Evolutionary conservation across 2,888 invertebrate genomes (phyloP).

Genomic region (Drosophila mettleri): DNA sequence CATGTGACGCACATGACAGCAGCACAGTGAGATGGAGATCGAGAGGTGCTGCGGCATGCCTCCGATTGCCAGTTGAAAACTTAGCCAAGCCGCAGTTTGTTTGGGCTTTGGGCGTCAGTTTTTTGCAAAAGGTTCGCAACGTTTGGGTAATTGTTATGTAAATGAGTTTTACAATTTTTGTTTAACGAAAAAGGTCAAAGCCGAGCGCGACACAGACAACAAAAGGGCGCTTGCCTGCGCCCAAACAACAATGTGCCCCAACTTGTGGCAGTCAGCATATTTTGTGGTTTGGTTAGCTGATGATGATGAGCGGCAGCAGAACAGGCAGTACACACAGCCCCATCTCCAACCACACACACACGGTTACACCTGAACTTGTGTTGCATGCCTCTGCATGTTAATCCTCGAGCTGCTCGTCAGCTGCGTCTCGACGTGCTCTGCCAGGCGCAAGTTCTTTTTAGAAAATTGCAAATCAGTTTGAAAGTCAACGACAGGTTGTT

Average conservation of each 20-base stretch:
- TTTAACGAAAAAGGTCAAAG: constrained; percentile 71
- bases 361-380: constrained; percentile 16
- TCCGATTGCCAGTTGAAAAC: constrained; percentile 22
- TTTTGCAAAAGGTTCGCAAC: constrained; percentile 49
- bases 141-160: constrained; percentile 76
- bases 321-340: constrained; percentile 1
- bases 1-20: constrained; percentile 49
- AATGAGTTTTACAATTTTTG: constrained; percentile 79
- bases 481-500: constrained; percentile 76
- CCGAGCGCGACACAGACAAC: constrained; percentile 34
- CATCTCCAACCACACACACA: neutral
- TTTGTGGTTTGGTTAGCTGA: constrained; percentile 38
- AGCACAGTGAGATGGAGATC: no score
- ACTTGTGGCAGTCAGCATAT: constrained; percentile 67
- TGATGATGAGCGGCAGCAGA: constrained; percentile 30
- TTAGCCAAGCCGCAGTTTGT: constrained; percentile 28
- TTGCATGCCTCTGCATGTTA: constrained; percentile 59
- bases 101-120: constrained; percentile 23
- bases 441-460: constrained; percentile 68
- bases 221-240: constrained; percentile 8
- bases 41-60: neutral
- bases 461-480: constrained; percentile 80
- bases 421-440: constrained; percentile 13
- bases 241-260: constrained; percentile 24
- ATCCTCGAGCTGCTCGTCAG: constrained; percentile 37